Conservation (phyloP, 2,797 vertebrate species). For the Brotula barbata region DNA sequence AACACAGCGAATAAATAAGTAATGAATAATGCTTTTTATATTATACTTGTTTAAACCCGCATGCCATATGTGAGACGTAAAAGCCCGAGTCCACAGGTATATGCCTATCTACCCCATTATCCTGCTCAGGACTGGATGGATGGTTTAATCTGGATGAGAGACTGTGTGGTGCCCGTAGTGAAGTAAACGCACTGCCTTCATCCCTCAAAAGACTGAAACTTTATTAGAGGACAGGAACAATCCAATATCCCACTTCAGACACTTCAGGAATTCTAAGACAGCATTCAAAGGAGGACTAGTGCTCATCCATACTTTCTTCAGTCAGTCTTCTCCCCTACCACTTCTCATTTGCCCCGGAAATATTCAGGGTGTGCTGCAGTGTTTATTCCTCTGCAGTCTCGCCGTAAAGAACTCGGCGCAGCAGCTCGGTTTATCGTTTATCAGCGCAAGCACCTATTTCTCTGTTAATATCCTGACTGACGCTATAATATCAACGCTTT, state of each 20-base stretch:
- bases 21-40: too few species aligned
- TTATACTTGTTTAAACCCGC: too few species aligned
- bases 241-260: conserved; percentile 43
- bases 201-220: conserved; percentile 26
- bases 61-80: too few species aligned
- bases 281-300: conserved; percentile 22
- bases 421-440: conserved; percentile 20
- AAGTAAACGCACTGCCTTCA: conserved; percentile 27
- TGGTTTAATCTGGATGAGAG: conserved; percentile 12
- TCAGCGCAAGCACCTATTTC: conserved; percentile 16
- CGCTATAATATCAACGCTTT: conserved; percentile 28
- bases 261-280: conserved; percentile 32
- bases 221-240: conserved; percentile 38
- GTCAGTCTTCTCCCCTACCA: conserved; percentile 21
- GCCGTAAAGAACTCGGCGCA: conserved; percentile 24
- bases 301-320: conserved; percentile 23
- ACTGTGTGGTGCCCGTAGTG: conserved; percentile 3
- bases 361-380: conserved; percentile 37
- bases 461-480: conserved; percentile 35
- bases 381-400: conserved; percentile 37
- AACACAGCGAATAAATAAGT: too few species aligned
- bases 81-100: too few species aligned
- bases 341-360: conserved; percentile 43
- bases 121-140: too few species aligned
- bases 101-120: too few species aligned